Base-by-base conservation (phyloP, 1,140 invertebrate species). In the Diachasmimorpha longicaudata region DNA sequence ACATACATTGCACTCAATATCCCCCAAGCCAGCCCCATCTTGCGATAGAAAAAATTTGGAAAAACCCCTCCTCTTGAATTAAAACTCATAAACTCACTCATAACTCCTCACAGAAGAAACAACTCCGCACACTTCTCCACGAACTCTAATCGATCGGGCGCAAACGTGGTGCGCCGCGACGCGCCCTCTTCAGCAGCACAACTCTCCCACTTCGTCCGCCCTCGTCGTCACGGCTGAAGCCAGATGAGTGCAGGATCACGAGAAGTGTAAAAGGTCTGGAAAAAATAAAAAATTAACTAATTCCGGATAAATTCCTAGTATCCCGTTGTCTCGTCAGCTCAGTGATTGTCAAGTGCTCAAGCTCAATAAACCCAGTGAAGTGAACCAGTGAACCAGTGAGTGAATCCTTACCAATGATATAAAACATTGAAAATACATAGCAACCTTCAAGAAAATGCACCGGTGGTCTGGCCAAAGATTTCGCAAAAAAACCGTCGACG, bases 81-180 rank as follows among this genome's bases (percentile, higher is more conserved):
- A 42, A 42, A 42, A 42, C 48, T 52, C 14, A 52, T 52, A 52
- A 52, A 52, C 9, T 19, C 14, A n/a, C 48, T 52, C 48, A 52
- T 52, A 52, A 52, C n/a, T 52, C 48, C 48, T 16, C n/a, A 52
- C 39, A 63, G 2, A 2, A 63, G 19, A 63, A 14, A 8, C 9
- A 11, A 25, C 6, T 25, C 21, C 23, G 11, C 58, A 23, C 58
- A 23, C 23, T 63, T 16, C 9, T n/a, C 52, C 58, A 9, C 58
- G 23, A 63, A 23, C 16, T 16, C 36, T 14, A 46, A 44, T 74
- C 71, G 74, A 78, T 63, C 75, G 44, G 74, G 37, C 58, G 68
- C 23, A 42, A 78, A 78, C 31, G 36, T 48, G 69, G 37, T 52
- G 39, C 71, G 31, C 70, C 10, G 11, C 66, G 36, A 68, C 66